Conservation (phyloP, 2,888 invertebrate species). For the Polyommatus iphigenia region DNA sequence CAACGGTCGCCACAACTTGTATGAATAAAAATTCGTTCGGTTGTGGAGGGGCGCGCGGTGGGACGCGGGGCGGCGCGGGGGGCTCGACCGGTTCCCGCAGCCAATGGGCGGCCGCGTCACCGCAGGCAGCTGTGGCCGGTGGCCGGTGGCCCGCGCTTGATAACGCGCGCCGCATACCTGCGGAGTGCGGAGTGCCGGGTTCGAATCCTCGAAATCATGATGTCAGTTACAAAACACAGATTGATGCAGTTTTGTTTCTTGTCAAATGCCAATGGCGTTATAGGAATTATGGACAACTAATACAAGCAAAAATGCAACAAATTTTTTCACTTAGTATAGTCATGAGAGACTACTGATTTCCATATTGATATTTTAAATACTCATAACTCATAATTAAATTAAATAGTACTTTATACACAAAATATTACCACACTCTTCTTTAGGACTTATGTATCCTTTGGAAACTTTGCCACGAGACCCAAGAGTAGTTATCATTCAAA, state of each 20-base stretch:
- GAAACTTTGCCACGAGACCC: neutral
- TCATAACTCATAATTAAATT: too few species aligned
- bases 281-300: too few species aligned
- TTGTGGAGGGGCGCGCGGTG: slow-evolving; percentile 59
- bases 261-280: neutral
- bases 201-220: neutral
- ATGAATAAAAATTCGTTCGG: slow-evolving; percentile 78
- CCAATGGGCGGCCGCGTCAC: slow-evolving; percentile 68
- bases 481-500: neutral
- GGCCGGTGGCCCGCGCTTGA: slow-evolving; percentile 35
- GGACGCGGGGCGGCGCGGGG: slow-evolving; percentile 51
- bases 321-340: too few species aligned
- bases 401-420: too few species aligned
- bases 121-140: slow-evolving; percentile 67
- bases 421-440: too few species aligned
- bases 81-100: slow-evolving; percentile 67
- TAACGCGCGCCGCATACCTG: slow-evolving; percentile 62
- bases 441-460: too few species aligned
- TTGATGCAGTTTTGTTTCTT: neutral
- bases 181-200: slow-evolving; percentile 41
- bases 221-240: neutral
- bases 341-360: too few species aligned
- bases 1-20: slow-evolving; percentile 74
- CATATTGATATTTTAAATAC: too few species aligned
- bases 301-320: too few species aligned